Base-by-base conservation (phyloP, 2,797 vertebrate species). In the Hafferia zeledoni region DNA sequence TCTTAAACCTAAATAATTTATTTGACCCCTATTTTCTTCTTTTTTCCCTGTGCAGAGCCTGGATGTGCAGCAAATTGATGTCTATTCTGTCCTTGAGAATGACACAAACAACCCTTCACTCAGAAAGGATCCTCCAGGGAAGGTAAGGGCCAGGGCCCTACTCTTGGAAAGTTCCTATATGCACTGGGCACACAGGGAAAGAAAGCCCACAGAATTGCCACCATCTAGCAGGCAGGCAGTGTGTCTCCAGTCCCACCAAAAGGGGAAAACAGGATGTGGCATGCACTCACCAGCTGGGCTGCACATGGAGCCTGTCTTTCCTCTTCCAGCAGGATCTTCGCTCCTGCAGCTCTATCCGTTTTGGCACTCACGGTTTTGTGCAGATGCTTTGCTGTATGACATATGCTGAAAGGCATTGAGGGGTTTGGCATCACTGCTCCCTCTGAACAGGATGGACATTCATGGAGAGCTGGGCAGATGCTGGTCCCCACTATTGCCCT, bases 21-120 rank as follows among this genome's bases (percentile, higher is more conserved):
- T 93, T 24, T 90, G 30, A 87, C 5, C 6, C 12, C 7, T 89
- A 2, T 56, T 61, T 46, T 94, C 15, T 89, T 87, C 49, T 82
- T 13, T 92, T 31, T 95, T 75, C 70, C 46, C 23, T 75, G 17
- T 85, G 61, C 83, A 97, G 97, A 92, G 86, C 37, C 89, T 97
- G 94, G 74, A 97, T 91, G 83, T 93, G 17, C 80, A 79, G 33
- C 91, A 96, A 65, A 71, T 95, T 53, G 95, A 96, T 25, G 44
- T 97, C 75, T 97, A 97, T 90, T 94, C 93, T 41, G 49, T 71
- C 83, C 87, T 97, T 0, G 33, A 95, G 64, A 60, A 64, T 15
- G 46, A 63, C 25, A 37, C n/a, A 63, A 80, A 28, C 24, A 87
- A 37, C 19, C 24, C 10, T 1, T 39, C 85, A 59, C 31, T n/a